Evolutionary conservation across 2,797 vertebrate genomes (phyloP).

Genomic region (Hoplostethus atlanticus): DNA sequence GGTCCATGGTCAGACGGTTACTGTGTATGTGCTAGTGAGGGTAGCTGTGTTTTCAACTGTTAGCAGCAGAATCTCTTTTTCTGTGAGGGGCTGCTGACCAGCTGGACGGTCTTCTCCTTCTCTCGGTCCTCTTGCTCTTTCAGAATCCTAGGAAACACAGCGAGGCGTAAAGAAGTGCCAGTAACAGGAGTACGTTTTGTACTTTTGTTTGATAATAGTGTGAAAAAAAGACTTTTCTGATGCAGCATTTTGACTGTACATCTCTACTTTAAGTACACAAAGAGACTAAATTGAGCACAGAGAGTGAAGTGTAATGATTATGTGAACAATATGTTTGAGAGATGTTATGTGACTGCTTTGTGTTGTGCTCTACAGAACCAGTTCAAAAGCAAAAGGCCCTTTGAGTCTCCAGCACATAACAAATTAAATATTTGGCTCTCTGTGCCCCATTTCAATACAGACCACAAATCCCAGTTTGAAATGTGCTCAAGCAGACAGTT

Average conservation of each 20-base stretch:
- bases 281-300: background rate
- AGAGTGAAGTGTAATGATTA: background rate
- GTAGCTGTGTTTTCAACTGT: conserved; percentile 29
- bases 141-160: conserved; percentile 83
- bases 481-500: conserved; percentile 4
- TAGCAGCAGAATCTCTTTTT: conserved; percentile 91
- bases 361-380: background rate
- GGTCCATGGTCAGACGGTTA: conserved; percentile 21
- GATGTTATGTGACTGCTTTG: background rate
- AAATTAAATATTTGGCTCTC: conserved; percentile 13
- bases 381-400: conserved; percentile 9
- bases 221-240: background rate
- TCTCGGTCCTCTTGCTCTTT: conserved; percentile 91
- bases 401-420: conserved; percentile 7
- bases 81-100: conserved; percentile 67
- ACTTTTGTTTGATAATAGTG: background rate
- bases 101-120: conserved; percentile 87
- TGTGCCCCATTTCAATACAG: conserved; percentile 13
- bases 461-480: conserved; percentile 18
- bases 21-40: conserved; percentile 16
- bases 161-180: background rate
- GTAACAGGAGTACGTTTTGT: background rate
- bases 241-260: background rate
- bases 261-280: background rate
- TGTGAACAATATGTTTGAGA: background rate